Percentiles rank a stretch among this genome's conserved stretches.
These are phyloP conservation scores for Rhagonycha lutea DNA, from an alignment of 2,888 invertebrate species.

Conservation along the genomic window DNA sequence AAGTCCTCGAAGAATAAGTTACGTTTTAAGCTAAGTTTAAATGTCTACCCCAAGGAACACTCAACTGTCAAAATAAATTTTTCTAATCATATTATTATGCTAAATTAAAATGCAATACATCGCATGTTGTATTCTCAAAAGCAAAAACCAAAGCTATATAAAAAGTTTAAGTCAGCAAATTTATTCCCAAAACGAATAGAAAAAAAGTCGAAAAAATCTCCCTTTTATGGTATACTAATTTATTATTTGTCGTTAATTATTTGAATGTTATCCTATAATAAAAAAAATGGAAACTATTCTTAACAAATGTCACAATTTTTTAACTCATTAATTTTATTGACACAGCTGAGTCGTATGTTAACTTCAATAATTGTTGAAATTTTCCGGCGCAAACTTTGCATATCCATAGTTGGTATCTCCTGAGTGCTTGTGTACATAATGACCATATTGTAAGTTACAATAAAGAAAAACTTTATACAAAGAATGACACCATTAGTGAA, in stretches of 20 bases:
- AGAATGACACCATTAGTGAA: conserved; percentile 1
- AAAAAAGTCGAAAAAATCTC: not conserved
- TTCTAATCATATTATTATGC: no score
- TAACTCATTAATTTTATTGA: conserved; percentile 10
- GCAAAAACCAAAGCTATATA: not conserved
- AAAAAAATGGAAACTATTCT: not conserved
- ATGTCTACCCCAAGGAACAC: not conserved
- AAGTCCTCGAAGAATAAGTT: not conserved
- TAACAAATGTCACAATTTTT: conserved; percentile 4
- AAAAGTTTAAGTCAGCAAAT: not conserved
- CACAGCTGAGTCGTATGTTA: not conserved
- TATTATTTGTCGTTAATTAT: no score
- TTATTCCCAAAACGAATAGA: not conserved
- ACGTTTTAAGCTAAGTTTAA: not conserved
- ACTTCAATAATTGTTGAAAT: conserved; percentile 15
- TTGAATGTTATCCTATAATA: not conserved
- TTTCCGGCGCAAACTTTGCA: conserved; percentile 22
- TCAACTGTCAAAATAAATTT: not conserved
- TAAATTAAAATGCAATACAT: no score
- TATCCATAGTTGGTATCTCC: conserved; percentile 20
- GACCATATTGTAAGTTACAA: conserved; percentile 28
- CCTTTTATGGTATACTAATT: no score
- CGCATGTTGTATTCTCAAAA: no score
- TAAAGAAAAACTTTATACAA: not conserved
- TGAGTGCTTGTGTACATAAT: conserved; percentile 24